A percentile compares a stretch with the other conserved stretches of the same genome.
phyloP scores from a whole-genome alignment of 2,113 vertebrate species.

The Geococcyx californianus region DNA sequence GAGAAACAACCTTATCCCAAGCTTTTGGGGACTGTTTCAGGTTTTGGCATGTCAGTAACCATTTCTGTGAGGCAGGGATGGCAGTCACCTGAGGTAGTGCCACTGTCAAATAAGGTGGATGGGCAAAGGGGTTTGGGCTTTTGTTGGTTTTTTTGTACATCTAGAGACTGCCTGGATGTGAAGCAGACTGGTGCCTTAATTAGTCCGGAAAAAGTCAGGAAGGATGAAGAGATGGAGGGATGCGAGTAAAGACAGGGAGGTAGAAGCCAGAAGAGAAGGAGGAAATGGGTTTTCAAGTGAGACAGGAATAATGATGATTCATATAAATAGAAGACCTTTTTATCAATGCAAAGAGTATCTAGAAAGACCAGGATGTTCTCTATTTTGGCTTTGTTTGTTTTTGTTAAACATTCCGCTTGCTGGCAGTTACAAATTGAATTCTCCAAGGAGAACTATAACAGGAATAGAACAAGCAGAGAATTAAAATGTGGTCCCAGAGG shows the following conservation, averaged over 20 bases:
- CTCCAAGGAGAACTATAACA: neutral
- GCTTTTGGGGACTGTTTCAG: neutral
- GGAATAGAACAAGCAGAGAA: slow-evolving; percentile 16
- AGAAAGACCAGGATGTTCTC: neutral
- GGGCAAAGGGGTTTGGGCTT: neutral
- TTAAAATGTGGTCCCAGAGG: slow-evolving; percentile 15
- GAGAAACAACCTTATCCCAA: neutral
- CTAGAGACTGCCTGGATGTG: neutral
- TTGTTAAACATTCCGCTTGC: slow-evolving; percentile 25
- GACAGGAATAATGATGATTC: neutral
- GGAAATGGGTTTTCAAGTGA: neutral
- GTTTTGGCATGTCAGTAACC: neutral
- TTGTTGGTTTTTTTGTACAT: neutral
- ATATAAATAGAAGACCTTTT: neutral
- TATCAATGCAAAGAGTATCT: neutral
- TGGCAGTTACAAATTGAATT: slow-evolving; percentile 24
- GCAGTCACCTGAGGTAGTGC: neutral
- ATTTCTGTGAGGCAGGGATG: fast-evolving
- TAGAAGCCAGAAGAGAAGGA: neutral
- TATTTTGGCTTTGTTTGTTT: neutral
- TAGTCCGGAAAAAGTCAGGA: neutral
- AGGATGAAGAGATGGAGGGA: neutral
- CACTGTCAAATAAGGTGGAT: neutral
- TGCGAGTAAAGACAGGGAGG: neutral
- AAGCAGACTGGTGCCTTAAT: neutral